Conservation (phyloP, 2,888 invertebrate genomes). For the Argyresthia albistria region DNA sequence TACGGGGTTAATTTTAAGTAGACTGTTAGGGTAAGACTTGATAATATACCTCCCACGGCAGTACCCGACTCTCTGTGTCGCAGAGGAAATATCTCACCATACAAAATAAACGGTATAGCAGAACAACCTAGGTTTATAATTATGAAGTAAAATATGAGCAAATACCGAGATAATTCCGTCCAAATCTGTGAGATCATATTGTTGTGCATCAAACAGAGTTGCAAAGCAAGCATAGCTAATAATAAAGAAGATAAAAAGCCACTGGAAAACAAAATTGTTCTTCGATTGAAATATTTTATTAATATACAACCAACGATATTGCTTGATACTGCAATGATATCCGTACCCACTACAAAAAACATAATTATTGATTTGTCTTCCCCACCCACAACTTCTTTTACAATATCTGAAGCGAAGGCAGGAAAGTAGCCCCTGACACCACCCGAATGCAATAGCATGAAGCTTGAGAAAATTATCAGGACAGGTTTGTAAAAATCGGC, state of each 20-base stretch:
- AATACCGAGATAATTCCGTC: constrained; percentile 24
- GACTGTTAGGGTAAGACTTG: constrained; percentile 25
- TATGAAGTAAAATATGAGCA: constrained; percentile 35
- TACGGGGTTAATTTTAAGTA: constrained; percentile 31
- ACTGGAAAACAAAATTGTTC: constrained; percentile 32
- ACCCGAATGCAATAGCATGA: constrained; percentile 25
- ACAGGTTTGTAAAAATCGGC: constrained; percentile 38
- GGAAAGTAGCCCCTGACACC: constrained; percentile 38
- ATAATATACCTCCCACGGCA: constrained; percentile 22
- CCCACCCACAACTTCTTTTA: constrained; percentile 29
- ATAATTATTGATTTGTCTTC: constrained; percentile 26
- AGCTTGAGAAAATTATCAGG: constrained; percentile 24
- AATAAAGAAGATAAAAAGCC: constrained; percentile 28
- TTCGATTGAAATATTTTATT: constrained; percentile 31
- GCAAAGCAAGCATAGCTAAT: constrained; percentile 24
- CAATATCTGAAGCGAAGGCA: constrained; percentile 38
- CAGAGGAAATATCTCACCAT: constrained; percentile 46
- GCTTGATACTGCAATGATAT: constrained; percentile 32
- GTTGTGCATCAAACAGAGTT: constrained; percentile 24
- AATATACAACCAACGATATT: constrained; percentile 30
- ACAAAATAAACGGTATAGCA: constrained; percentile 27
- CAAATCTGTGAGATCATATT: constrained; percentile 20
- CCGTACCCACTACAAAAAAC: constrained; percentile 31
- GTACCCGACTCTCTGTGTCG: constrained; percentile 35
- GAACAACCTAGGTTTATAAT: constrained; percentile 43